A percentile compares a stretch with the other conserved stretches of the same genome.
phyloP scores from a whole-genome alignment of 1,140 invertebrate genomes.

The Tribolium castaneum region DNA sequence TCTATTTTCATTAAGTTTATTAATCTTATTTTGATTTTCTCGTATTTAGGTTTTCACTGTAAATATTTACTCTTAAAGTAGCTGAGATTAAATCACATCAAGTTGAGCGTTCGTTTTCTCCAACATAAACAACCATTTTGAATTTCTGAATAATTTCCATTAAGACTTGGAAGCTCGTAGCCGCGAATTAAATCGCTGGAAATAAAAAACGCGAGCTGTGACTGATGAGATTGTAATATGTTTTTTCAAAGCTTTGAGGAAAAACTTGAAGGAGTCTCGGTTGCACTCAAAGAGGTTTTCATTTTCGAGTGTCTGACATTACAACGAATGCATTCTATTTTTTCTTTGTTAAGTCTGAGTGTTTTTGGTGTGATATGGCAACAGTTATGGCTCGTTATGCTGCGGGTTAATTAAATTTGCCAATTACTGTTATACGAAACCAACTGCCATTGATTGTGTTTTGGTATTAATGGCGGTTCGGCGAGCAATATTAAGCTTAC shows the following conservation, averaged over 20 bases:
- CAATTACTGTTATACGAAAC: not conserved
- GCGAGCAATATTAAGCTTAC: not conserved
- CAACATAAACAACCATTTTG: conserved; percentile 34
- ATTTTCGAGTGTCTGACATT: not conserved
- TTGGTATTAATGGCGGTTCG: not conserved
- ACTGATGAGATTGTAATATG: not conserved
- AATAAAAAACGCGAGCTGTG: not conserved
- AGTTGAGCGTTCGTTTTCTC: conserved; percentile 29
- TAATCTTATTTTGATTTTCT: conserved; percentile 44
- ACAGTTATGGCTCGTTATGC: not conserved
- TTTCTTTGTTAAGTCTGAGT: too few relatives aligned
- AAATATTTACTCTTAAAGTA: conserved; percentile 41
- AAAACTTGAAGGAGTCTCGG: not conserved
- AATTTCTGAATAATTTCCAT: conserved; percentile 36
- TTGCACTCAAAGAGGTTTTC: not conserved
- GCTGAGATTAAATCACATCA: conserved; percentile 39
- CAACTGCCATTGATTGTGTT: not conserved
- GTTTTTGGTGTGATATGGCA: not conserved
- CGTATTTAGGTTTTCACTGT: conserved; percentile 30
- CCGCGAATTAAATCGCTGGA: not conserved
- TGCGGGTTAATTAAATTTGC: not conserved
- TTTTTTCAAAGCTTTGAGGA: not conserved
- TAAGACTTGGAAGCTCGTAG: conserved; percentile 1
- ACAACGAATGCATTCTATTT: not conserved
- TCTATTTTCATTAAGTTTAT: conserved; percentile 37